Evolutionary conservation across 2,888 invertebrate species (phyloP), one percentile per base, ranked within the genome.

Genomic region (Dasypolia templi): DNA sequence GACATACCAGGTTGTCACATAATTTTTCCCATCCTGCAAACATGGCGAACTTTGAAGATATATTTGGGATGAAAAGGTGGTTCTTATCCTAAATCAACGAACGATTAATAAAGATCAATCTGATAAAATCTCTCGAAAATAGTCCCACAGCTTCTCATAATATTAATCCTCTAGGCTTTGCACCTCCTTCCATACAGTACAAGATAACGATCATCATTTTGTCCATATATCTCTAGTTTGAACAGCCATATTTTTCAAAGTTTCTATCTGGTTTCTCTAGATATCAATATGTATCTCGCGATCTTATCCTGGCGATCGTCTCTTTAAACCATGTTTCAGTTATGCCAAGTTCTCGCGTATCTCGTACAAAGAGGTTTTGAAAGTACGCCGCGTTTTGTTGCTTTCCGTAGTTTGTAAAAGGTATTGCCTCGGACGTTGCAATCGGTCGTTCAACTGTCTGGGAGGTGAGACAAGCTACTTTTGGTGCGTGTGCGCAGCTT

Each of bases 401-500:
- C 83, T 89, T 86, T 85, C 87, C 83, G 85, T 85, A 79, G 85
- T 84, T 88, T 86, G 84, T 88, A 88, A 87, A 87, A 80, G 87
- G 87, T 85, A 78, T 77, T 77, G 81, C 72, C 79, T 81, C 51
- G 49, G 74, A 81, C 79, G 79, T 85, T 86, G 89, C 88, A 90
- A 91, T 92, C 92, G 90, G 89, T 90, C 91, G 81, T 90, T 92
- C 86, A 90, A 89, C 91, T 87, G 85, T 83, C 83, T 83, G 70
- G 58, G 63, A 75, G 64, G 77, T 63, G 64, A 69, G 75, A 72
- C 72, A 22, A 72, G 64, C 56, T 89, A 90, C 90, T 71, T 87
- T 81, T 80, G 84, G 88, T 72, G 49, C 51, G 29, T 70, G 29
- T 55, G 63, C 68, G 61, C 53, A 80, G 44, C 65, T 71, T 66